Conservation (phyloP, 2,888 invertebrate species). For the Dolichomitus sp. region DNA sequence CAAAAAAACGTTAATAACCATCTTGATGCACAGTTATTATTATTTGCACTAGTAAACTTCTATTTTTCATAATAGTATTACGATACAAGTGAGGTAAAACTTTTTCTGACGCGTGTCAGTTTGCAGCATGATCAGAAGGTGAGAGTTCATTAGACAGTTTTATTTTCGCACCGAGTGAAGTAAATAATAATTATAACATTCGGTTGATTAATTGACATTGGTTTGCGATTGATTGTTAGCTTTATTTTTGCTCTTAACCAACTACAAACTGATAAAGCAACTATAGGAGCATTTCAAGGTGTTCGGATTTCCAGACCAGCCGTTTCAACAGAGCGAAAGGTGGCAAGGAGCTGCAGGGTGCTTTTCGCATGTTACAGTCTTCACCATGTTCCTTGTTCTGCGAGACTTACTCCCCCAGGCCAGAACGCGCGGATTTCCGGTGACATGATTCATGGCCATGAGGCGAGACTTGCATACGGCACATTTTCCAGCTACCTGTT, state of each 20-base stretch:
- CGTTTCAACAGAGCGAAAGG: constrained; percentile 5
- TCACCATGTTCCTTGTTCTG: neutral
- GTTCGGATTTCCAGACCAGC: constrained; percentile 4
- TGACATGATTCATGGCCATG: constrained; percentile 55
- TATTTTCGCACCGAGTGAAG: no score
- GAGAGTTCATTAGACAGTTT: no score
- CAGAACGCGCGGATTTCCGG: constrained; percentile 33
- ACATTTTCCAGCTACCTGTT: constrained; percentile 54
- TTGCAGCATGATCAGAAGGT: no score
- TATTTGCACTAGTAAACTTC: neutral
- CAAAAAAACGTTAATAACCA: neutral
- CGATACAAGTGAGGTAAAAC: no score
- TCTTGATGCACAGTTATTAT: neutral
- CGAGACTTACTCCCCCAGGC: neutral
- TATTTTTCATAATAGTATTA: neutral
- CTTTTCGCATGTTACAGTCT: constrained; percentile 21
- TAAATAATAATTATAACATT: neutral
- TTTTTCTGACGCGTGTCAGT: no score
- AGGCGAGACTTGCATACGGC: constrained; percentile 41
- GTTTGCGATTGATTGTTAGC: neutral
- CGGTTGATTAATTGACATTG: neutral
- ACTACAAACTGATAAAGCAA: neutral
- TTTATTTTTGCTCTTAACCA: neutral
- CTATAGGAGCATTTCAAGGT: neutral
- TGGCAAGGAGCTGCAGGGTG: neutral